These are phyloP conservation scores for Zalophus californianus DNA, from an alignment of 2,797 vertebrate genomes.

Conservation along the genomic window DNA sequence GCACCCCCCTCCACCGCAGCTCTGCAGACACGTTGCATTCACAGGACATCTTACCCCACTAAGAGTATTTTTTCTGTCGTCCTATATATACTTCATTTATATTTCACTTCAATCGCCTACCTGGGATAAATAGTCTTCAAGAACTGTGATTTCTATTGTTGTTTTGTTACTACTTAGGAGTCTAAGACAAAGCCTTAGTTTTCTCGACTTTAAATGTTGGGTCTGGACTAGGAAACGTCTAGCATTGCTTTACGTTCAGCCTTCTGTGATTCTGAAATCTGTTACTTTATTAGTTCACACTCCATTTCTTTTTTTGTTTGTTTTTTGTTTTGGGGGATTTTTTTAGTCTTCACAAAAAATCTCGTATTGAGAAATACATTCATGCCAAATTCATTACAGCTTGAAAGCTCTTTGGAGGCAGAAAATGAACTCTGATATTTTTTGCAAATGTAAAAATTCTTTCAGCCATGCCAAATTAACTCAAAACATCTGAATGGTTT, in stretches of 20 bases:
- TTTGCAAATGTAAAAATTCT: conserved; percentile 73
- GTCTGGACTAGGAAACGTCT: neutral
- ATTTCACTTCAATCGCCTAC: neutral
- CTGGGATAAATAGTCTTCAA: neutral
- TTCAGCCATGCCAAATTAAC: conserved; percentile 61
- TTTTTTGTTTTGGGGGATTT: neutral
- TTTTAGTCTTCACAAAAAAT: conserved; percentile 50
- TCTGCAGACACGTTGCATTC: neutral
- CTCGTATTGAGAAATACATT: conserved; percentile 22
- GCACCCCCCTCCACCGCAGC: neutral
- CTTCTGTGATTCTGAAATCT: conserved; percentile 58
- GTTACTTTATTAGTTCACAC: conserved; percentile 27
- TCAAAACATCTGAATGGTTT: conserved; percentile 68
- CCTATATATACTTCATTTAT: neutral
- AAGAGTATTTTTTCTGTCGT: neutral
- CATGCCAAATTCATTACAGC: conserved; percentile 63
- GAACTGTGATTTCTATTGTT: neutral
- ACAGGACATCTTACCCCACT: neutral
- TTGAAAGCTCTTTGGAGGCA: conserved; percentile 68
- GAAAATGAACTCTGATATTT: conserved; percentile 67
- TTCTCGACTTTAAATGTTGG: neutral
- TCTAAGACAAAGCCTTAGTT: conserved; percentile 23
- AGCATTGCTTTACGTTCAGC: neutral
- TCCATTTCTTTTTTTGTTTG: neutral
- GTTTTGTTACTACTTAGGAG: neutral